phyloP scores from a whole-genome alignment of 2,113 vertebrate species.

The Hippocampus comes region DNA sequence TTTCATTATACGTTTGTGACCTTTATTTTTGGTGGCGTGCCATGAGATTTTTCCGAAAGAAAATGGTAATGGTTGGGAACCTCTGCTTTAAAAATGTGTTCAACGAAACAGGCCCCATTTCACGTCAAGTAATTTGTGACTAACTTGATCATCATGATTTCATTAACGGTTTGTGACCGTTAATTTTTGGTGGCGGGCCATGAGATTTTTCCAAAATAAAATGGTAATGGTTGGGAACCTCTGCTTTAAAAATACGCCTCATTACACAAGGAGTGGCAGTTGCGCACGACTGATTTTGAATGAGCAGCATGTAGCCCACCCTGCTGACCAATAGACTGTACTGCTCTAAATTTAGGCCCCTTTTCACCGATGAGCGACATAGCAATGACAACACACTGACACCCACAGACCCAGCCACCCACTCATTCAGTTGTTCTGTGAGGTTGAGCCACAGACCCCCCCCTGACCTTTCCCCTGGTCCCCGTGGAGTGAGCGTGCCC shows the following conservation, averaged over 20 bases:
- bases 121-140: no score
- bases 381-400: conserved; percentile 79
- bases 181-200: background rate
- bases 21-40: background rate
- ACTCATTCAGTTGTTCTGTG: conserved; percentile 31
- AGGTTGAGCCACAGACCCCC: conserved; percentile 29
- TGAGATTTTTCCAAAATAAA: no score
- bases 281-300: background rate
- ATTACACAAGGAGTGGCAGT: background rate
- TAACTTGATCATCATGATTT: no score
- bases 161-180: background rate
- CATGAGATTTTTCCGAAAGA: no score
- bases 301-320: background rate
- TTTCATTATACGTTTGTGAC: no score
- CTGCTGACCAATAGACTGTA: conserved; percentile 23
- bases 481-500: conserved; percentile 69
- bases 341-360: conserved; percentile 87
- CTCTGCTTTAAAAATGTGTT: background rate
- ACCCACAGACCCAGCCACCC: conserved; percentile 49
- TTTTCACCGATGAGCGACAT: conserved; percentile 80
- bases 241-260: background rate
- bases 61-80: background rate
- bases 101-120: no score
- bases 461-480: conserved; percentile 51
- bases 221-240: background rate